Evolutionary conservation across 2,113 vertebrate species (phyloP).

Genomic region (Tapirus terrestris): DNA sequence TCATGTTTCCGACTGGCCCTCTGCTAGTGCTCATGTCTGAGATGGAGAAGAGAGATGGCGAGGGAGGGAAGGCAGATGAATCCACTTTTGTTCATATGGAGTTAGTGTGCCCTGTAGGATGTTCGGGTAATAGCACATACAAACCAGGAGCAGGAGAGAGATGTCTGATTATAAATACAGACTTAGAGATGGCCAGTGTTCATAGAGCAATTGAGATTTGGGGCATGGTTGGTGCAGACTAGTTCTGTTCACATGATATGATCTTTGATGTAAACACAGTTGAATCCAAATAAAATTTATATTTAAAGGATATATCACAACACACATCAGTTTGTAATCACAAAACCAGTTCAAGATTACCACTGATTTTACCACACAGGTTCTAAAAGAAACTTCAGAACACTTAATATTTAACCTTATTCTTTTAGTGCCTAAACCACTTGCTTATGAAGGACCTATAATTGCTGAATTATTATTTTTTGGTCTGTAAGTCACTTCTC

Average conservation of each 20-base stretch:
- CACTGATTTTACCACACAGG: no score
- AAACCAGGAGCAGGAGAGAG: fast-evolving
- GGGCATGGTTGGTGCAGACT: fast-evolving
- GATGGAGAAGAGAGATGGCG: fast-evolving
- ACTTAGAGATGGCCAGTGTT: fast-evolving
- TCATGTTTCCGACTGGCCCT: not conserved
- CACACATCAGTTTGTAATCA: no score
- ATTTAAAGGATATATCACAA: not conserved
- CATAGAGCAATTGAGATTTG: fast-evolving
- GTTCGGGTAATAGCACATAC: fast-evolving
- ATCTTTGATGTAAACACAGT: not conserved
- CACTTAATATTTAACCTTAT: not conserved
- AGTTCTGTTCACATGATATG: not conserved
- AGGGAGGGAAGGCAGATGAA: not conserved
- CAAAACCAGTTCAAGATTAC: no score
- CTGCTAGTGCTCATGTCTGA: fast-evolving
- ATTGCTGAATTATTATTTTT: not conserved
- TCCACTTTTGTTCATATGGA: fast-evolving
- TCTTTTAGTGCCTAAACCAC: not conserved
- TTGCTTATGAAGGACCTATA: not conserved
- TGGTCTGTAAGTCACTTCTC: not conserved
- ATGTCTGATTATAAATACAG: fast-evolving
- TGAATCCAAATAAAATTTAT: not conserved
- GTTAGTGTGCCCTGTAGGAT: fast-evolving
- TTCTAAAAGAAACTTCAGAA: not conserved